Evolutionary conservation across 2,797 vertebrate species (phyloP), one percentile per base, ranked within the genome.

Genomic region (Brotula barbata): DNA sequence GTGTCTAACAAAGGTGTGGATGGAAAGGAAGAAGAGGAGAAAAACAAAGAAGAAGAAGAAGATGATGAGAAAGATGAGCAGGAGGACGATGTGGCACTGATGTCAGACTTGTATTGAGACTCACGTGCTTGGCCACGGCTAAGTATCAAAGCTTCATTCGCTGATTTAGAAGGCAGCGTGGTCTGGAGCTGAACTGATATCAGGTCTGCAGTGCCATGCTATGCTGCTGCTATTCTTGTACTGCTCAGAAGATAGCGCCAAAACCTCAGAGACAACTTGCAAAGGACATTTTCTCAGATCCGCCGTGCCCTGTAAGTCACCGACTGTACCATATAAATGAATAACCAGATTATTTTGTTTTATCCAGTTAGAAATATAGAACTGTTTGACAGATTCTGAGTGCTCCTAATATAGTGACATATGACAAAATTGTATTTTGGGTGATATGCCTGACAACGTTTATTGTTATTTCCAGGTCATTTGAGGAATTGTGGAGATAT

Each of bases 1-100:
- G 63, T 98, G 11, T 95, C 94, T 5, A 89, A 80, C 42, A 88
- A 73, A 65, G 90, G 88, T 79, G 75, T 76, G 47, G 49, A 72
- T 70, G 57, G 76, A 84, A 71, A 74, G 47, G 60, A 60, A 1
- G 59, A 76, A 16, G 58, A 84, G 41, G 63, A 83, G 43, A 73
- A 78, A 40, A 67, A 73, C 3, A 59, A 71, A 42, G 82, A 86
- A 0, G 57, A 69, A 12, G 33, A 82, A n/a, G 69, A 70, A 5
- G 72, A 63, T 1, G 66, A 70, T 8, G 66, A 83, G 28, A 73
- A 75, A 6, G 52, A 86, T 12, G 82, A 88, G 46, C 71, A 85
- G 28, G 28, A 43, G 20, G 56, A 88, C 15, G 83, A 87, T 46
- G 63, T 61, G 28, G 53, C 49, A 56, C 76, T 66, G 74, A 68